Evolutionary conservation across 2,888 invertebrate species (phyloP).

Genomic region (Tetanocera ferruginea): DNA sequence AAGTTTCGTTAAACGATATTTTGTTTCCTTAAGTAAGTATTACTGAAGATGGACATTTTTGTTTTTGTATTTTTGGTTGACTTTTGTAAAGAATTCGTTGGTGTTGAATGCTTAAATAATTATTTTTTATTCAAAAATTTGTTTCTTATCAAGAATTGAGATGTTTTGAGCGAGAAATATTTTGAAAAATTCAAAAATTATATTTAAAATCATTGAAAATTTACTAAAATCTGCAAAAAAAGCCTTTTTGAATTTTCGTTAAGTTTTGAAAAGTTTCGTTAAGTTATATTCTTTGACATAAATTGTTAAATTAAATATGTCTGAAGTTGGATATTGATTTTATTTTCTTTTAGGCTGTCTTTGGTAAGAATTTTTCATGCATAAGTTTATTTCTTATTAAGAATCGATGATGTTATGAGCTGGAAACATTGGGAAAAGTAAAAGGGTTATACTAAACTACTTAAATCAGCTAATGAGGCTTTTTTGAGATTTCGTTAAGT

Average conservation of each 20-base stretch:
- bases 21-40: background rate
- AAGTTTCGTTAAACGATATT: background rate
- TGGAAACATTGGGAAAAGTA: too few relatives aligned
- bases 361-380: too few relatives aligned
- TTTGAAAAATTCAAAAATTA: too few relatives aligned
- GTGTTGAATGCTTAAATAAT: background rate
- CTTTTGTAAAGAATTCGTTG: background rate
- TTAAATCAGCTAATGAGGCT: too few relatives aligned
- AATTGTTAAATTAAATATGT: background rate
- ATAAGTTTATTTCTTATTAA: too few relatives aligned
- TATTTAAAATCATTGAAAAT: too few relatives aligned
- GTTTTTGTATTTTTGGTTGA: background rate
- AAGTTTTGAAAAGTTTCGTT: background rate
- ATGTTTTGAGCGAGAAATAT: too few relatives aligned
- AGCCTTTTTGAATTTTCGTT: too few relatives aligned
- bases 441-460: too few relatives aligned
- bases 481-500: background rate
- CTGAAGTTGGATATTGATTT: background rate
- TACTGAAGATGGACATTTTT: background rate
- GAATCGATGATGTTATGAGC: too few relatives aligned
- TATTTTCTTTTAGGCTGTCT: too few relatives aligned
- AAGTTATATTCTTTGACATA: background rate
- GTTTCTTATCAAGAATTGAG: background rate
- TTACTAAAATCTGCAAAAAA: too few relatives aligned
- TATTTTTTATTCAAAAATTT: background rate